Percentiles rank a stretch among this genome's conserved stretches.
Conservation (phyloP, 2,797 vertebrate species). For the Xyrichtys novacula region DNA sequence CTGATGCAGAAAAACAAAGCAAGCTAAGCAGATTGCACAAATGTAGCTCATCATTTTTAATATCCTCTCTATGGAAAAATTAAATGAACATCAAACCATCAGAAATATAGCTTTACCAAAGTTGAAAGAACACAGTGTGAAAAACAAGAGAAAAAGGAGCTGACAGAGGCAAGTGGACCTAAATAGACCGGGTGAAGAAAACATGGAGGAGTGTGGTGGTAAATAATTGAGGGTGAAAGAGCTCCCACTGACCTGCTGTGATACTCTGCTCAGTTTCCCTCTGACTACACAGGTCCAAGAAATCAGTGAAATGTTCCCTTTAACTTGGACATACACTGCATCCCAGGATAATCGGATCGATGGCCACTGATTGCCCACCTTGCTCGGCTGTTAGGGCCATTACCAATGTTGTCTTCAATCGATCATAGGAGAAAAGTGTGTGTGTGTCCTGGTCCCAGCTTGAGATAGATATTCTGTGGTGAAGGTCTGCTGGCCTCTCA, state of each 20-base stretch:
- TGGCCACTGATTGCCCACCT: conserved; percentile 56
- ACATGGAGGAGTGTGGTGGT: neutral
- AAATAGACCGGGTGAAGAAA: conserved; percentile 20
- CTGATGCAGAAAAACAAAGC: conserved; percentile 54
- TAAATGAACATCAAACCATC: conserved; percentile 21
- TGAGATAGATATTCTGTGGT: conserved; percentile 20
- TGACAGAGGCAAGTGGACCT: neutral
- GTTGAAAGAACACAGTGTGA: conserved; percentile 2
- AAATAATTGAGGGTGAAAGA: conserved; percentile 41
- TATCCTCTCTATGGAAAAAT: conserved; percentile 18
- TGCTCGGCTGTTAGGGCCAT: conserved; percentile 64
- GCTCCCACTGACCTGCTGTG: conserved; percentile 22
- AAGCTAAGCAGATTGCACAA: conserved; percentile 31
- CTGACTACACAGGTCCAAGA: conserved; percentile 32
- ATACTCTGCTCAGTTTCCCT: conserved; percentile 28
- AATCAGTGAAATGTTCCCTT: conserved; percentile 62
- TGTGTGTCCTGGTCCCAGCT: conserved; percentile 39
- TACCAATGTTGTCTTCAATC: conserved; percentile 60
- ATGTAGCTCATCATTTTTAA: conserved; percentile 4
- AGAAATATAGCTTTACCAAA: conserved; percentile 12
- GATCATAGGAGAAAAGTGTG: conserved; percentile 38
- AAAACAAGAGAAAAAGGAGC: conserved; percentile 6
- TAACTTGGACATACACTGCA: conserved; percentile 34
- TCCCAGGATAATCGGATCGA: conserved; percentile 49
- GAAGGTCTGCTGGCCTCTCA: conserved; percentile 40